phyloP scores from a whole-genome alignment of 2,113 vertebrate genomes.

The Onychorhynchus coronatus region DNA sequence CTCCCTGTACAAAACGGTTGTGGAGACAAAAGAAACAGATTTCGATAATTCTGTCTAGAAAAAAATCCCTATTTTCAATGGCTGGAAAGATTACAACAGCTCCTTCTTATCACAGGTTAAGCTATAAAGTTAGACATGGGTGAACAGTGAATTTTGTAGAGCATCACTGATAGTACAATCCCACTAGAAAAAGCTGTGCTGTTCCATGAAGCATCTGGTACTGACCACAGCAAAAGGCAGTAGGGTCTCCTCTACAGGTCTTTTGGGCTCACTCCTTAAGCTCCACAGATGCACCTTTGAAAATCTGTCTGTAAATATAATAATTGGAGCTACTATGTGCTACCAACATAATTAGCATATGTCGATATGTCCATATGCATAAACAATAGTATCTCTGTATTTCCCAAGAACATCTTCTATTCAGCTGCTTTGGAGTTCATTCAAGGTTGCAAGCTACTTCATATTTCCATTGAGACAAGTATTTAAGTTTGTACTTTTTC shows the following conservation, averaged over 20 bases:
- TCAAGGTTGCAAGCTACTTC: conserved; percentile 9
- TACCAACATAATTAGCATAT: not conserved
- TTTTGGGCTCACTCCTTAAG: not conserved
- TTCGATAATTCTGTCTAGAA: not conserved
- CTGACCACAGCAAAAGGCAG: not conserved
- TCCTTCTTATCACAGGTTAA: not conserved
- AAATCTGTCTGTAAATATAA: not conserved
- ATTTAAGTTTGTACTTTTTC: not conserved
- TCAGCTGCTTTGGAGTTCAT: not conserved
- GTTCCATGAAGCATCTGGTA: not conserved
- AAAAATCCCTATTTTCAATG: not conserved
- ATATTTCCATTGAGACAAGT: not conserved
- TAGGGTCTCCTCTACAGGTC: fast-evolving
- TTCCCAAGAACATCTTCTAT: not conserved
- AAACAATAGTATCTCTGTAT: not conserved
- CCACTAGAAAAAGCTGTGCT: not conserved
- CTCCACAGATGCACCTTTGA: not conserved
- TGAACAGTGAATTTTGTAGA: not conserved
- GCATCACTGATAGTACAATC: not conserved
- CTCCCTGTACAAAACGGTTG: not conserved
- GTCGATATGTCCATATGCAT: not conserved
- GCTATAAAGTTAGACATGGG: not conserved
- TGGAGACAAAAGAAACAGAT: not conserved
- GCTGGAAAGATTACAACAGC: not conserved
- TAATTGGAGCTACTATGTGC: not conserved